phyloP scores from a whole-genome alignment of 2,888 invertebrate genomes.

The Fragum sueziense region DNA sequence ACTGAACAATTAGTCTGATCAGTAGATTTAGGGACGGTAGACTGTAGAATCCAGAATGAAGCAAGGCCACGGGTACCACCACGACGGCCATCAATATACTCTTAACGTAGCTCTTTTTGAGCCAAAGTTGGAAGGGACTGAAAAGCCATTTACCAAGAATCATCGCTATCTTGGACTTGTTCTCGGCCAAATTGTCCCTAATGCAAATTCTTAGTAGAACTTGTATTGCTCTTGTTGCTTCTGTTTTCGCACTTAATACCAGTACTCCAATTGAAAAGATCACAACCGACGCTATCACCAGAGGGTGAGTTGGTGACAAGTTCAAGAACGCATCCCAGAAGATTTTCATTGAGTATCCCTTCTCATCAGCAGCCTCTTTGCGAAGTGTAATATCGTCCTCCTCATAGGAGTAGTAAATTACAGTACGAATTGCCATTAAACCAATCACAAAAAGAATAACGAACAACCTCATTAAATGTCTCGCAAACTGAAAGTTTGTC shows the following conservation, averaged over 20 bases:
- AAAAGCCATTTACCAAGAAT: slow-evolving; percentile 71
- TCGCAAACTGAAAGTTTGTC: slow-evolving; percentile 49
- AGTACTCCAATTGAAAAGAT: slow-evolving; percentile 69
- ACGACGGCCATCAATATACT: slow-evolving; percentile 71
- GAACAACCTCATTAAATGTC: slow-evolving; percentile 1
- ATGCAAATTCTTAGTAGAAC: slow-evolving; percentile 66
- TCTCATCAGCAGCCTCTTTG: slow-evolving; percentile 50
- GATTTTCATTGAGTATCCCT: slow-evolving; percentile 57
- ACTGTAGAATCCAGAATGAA: slow-evolving; percentile 72
- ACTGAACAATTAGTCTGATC: slow-evolving; percentile 68
- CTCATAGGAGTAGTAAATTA: slow-evolving; percentile 73
- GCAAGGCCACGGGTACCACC: slow-evolving; percentile 64
- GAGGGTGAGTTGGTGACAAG: slow-evolving; percentile 73
- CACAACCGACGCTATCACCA: slow-evolving; percentile 74
- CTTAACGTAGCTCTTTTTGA: slow-evolving; percentile 45
- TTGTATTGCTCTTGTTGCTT: slow-evolving; percentile 50
- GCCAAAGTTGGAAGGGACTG: not conserved
- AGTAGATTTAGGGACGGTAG: slow-evolving; percentile 76
- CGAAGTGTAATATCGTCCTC: slow-evolving; percentile 62
- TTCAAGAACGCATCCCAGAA: slow-evolving; percentile 72
- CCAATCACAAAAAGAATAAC: slow-evolving; percentile 65
- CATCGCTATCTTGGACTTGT: slow-evolving; percentile 51
- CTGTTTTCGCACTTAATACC: slow-evolving; percentile 63
- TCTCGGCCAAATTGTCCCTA: slow-evolving; percentile 67
- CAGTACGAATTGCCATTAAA: slow-evolving; percentile 71